Conservation (phyloP, 64 coral and sea anemone genomes). For the Trachythela sp. region DNA sequence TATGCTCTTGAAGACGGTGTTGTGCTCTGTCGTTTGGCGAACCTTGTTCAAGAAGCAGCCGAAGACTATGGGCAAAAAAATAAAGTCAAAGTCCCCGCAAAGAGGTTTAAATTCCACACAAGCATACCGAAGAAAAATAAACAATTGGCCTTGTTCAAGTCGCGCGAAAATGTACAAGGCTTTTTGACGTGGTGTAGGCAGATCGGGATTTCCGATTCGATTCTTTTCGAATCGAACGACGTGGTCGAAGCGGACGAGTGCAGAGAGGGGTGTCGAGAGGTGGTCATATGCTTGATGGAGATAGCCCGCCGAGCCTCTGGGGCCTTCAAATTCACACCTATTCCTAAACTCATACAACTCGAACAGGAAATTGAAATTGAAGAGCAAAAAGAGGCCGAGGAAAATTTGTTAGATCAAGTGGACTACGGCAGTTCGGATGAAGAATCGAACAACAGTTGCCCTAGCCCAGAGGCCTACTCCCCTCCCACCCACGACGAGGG, state of each 20-base stretch:
- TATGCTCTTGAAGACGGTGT: background rate
- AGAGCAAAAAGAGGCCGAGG: background rate
- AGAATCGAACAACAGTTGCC: background rate
- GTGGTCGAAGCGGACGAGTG: background rate
- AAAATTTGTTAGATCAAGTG: background rate
- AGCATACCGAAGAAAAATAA: background rate
- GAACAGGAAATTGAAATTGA: conserved; percentile 14
- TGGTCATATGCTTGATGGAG: conserved; percentile 15
- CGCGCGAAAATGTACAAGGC: background rate
- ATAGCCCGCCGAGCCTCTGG: background rate
- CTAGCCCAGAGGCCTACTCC: background rate
- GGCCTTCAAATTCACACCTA: background rate
- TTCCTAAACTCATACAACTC: background rate
- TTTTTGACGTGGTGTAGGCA: conserved; percentile 4
- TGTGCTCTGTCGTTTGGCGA: conserved; percentile 11
- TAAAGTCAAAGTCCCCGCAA: background rate
- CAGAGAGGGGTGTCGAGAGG: background rate
- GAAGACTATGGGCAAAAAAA: background rate
- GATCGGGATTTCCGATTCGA: conserved; percentile 1
- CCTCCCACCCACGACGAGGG: background rate
- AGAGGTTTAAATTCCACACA: background rate
- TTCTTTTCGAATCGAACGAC: conserved; percentile 9
- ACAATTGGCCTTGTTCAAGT: background rate
- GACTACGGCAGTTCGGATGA: background rate
- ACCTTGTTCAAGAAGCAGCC: conserved; percentile 7